phyloP scores from a whole-genome alignment of 2,888 invertebrate genomes.

The Mimumesa dahlbomi region DNA sequence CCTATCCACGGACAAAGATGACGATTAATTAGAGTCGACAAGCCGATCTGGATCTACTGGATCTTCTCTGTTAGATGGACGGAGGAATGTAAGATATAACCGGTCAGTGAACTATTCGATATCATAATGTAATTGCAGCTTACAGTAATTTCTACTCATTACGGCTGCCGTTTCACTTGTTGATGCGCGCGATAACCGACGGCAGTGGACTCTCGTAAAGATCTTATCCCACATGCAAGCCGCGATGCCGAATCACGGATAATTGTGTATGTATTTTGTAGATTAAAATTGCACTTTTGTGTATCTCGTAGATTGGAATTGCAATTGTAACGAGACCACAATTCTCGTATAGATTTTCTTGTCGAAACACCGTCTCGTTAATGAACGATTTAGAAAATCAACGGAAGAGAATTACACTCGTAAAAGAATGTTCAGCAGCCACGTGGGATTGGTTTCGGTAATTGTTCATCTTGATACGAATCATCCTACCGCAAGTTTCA shows the following conservation, averaged over 20 bases:
- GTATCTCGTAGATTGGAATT: no score
- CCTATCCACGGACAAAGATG: not conserved
- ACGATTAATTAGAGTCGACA: not conserved
- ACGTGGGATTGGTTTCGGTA: no score
- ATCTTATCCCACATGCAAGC: not conserved
- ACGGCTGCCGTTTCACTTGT: constrained; percentile 5
- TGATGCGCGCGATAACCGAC: constrained; percentile 12
- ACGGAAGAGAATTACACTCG: no score
- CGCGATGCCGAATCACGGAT: not conserved
- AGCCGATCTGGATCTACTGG: not conserved
- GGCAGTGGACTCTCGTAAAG: not conserved
- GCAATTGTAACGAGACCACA: no score
- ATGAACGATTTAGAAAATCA: no score
- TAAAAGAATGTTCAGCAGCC: no score
- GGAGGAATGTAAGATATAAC: not conserved
- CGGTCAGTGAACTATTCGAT: constrained; percentile 33
- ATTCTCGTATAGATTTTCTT: no score
- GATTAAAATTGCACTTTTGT: no score
- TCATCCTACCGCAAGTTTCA: not conserved
- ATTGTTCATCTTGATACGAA: not conserved
- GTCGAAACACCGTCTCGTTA: no score
- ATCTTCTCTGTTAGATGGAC: no score
- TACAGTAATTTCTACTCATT: constrained; percentile 33
- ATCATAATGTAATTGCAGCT: constrained; percentile 34
- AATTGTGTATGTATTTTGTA: no score